Base-by-base conservation (phyloP, 2,888 invertebrate genomes). In the Cephonodes hylas region DNA sequence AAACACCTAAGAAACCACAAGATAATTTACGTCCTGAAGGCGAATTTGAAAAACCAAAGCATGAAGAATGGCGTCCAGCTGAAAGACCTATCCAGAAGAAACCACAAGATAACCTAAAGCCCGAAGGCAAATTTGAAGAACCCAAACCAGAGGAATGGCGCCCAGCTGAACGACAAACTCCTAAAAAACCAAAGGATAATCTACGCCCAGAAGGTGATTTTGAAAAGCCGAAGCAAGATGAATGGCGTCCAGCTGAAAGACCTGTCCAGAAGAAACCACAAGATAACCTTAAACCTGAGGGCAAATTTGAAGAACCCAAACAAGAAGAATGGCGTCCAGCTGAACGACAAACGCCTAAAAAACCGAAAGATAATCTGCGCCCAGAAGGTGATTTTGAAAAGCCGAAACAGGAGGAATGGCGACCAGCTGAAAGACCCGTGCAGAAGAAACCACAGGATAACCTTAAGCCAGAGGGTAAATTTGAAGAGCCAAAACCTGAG, bases 21-120 rank as follows among this genome's bases (percentile, higher is more conserved):
- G 81, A 81, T 63, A 95, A 94, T 69, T 72, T 95, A 0, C 84
- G 83, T 56, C 93, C 93, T 0, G 95, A 95, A 75, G 94, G 94
- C 0, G 93, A 94, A n/a, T 87, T 87, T 57, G 86, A 86, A 60
- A 71, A 81, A 42, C 90, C 85, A 22, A 81, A 77, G 65, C 86
- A 83, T 58, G 79, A 81, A 0, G 70, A 81, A 25, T 92, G 84
- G 74, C 70, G 74, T 3, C 91, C 93, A 0, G 93, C 86, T 20
- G 93, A 93, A 64, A 67, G 85, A 5, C 84, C 78, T 38, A 77
- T 76, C 10, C 86, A 76, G n/a, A 87, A 79, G 0, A 85, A 78
- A 61, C 94, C 93, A 0, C 77, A 88, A 38, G 95, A 95, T 69
- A 95, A 95, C 76, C 73, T 95, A 0, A 80, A 77, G 20, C 89